These are phyloP conservation scores for Buphagus erythrorhynchus DNA, from an alignment of 2,797 vertebrate genomes.

Conservation along the genomic window DNA sequence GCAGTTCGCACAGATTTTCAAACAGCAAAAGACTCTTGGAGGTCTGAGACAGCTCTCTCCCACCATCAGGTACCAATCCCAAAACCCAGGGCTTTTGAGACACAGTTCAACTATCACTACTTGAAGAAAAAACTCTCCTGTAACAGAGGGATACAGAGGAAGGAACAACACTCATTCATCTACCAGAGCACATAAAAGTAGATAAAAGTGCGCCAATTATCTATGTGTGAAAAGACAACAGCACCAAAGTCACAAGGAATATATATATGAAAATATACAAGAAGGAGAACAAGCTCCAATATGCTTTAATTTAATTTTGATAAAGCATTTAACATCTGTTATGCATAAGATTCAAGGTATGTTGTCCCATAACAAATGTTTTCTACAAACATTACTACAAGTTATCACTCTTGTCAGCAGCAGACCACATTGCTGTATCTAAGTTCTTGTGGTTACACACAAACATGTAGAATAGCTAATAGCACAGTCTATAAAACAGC, in stretches of 20 bases:
- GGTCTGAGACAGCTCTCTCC: not conserved
- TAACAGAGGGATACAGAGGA: not conserved
- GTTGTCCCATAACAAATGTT: not conserved
- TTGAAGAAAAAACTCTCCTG: no score
- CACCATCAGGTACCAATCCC: not conserved
- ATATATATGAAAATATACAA: not conserved
- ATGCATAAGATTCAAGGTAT: not conserved
- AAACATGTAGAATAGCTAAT: not conserved
- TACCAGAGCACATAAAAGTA: not conserved
- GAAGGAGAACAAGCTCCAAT: not conserved
- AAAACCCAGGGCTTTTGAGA: not conserved
- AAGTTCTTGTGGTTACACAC: not conserved
- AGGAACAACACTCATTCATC: not conserved
- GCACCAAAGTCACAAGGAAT: not conserved
- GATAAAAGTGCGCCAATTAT: not conserved
- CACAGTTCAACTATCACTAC: no score
- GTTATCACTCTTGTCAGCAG: not conserved
- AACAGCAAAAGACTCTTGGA: not conserved
- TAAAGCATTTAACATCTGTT: not conserved
- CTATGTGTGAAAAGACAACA: accelerated
- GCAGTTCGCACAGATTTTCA: not conserved
- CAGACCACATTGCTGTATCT: not conserved
- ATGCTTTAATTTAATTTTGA: not conserved
- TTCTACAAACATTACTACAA: not conserved
- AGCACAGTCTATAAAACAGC: not conserved